phyloP scores from a whole-genome alignment of 2,797 vertebrate species.

The Todus mexicanus region DNA sequence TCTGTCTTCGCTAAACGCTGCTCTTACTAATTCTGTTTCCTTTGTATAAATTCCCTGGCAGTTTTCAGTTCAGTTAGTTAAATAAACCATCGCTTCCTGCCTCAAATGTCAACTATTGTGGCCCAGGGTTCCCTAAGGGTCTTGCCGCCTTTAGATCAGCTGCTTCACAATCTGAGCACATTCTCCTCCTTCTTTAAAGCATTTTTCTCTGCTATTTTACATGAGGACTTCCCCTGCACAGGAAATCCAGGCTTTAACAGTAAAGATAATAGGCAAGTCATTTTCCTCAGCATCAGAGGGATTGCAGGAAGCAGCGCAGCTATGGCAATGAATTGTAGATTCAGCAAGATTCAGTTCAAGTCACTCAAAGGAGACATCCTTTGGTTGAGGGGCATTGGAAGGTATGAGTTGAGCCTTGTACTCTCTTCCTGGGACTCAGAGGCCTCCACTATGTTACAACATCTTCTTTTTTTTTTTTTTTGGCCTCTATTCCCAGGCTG shows the following conservation, averaged over 20 bases:
- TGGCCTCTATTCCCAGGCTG: background rate
- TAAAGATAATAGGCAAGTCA: slow-evolving; percentile 14
- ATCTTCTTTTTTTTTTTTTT: too few relatives aligned
- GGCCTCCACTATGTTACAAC: background rate
- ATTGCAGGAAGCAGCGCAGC: background rate
- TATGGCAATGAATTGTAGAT: background rate
- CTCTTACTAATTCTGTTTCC: background rate
- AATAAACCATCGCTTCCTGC: slow-evolving; percentile 56
- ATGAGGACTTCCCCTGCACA: background rate
- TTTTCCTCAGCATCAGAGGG: slow-evolving; percentile 23
- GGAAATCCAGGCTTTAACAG: slow-evolving; percentile 48
- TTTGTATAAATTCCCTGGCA: slow-evolving; percentile 20
- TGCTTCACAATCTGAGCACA: slow-evolving; percentile 57
- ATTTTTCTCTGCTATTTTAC: background rate
- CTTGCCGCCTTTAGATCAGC: background rate
- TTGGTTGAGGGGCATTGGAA: background rate
- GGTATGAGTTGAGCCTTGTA: background rate
- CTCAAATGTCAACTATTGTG: slow-evolving; percentile 46
- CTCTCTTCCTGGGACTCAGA: background rate
- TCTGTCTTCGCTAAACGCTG: background rate
- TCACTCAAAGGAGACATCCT: background rate
- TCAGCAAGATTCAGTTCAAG: background rate
- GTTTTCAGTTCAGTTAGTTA: slow-evolving; percentile 37
- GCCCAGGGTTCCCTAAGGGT: slow-evolving; percentile 27
- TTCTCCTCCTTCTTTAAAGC: slow-evolving; percentile 25